Conservation (phyloP, 2,113 vertebrate species). For the Aleadryas rufinucha region DNA sequence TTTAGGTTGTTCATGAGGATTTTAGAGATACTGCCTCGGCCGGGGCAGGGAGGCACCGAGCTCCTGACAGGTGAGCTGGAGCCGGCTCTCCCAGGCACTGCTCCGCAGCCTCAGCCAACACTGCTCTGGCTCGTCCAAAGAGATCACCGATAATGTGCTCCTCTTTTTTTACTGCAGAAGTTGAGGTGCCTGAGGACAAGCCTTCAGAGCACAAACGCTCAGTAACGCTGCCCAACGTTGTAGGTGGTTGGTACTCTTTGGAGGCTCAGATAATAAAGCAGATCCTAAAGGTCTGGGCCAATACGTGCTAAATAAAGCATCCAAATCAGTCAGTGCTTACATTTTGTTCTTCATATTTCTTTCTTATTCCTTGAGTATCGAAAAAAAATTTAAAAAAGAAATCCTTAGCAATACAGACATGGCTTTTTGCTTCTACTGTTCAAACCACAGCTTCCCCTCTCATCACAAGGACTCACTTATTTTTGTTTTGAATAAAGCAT, state of each 20-base stretch:
- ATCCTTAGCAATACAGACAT: background rate
- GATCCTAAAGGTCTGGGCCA: background rate
- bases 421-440: background rate
- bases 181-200: background rate
- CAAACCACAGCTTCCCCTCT: background rate
- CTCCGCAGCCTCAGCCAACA: background rate
- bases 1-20: background rate
- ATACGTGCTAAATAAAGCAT: background rate
- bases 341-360: background rate
- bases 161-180: background rate
- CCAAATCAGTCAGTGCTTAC: background rate
- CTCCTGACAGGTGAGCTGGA: background rate
- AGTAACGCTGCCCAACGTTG: background rate
- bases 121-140: background rate
- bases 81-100: background rate
- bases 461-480: background rate
- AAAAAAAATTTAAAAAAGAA: background rate
- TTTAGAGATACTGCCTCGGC: background rate
- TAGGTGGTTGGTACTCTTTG: background rate
- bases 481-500: background rate
- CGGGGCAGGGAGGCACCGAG: background rate
- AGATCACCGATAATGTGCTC: background rate
- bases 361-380: background rate
- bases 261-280: background rate
- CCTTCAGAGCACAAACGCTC: background rate